Evolutionary conservation across 1,140 invertebrate genomes (phyloP).

Genomic region (Lucilia cuprina): DNA sequence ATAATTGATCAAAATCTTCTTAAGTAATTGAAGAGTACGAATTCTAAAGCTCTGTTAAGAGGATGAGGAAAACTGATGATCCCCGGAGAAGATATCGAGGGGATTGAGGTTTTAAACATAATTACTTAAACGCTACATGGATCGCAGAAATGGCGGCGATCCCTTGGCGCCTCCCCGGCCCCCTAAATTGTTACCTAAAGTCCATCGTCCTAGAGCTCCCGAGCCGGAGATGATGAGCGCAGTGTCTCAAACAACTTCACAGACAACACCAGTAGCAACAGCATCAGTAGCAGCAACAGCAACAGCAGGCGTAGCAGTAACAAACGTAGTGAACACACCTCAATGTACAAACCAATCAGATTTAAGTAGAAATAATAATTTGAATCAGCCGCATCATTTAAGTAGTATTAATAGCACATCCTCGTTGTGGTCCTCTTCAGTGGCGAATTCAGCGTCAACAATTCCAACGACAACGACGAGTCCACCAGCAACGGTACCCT

Average conservation of each 20-base stretch:
- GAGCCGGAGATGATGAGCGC: constrained; percentile 62
- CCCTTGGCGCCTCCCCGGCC: constrained; percentile 70
- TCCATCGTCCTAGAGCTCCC: constrained; percentile 67
- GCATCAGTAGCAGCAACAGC: constrained; percentile 3
- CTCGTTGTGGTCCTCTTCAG: not conserved
- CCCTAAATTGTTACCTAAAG: constrained; percentile 70
- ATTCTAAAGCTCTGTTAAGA: not conserved
- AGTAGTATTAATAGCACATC: constrained; percentile 17
- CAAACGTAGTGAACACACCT: constrained; percentile 23
- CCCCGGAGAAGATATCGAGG: constrained; percentile 43
- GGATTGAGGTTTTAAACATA: constrained; percentile 44
- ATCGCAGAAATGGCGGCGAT: constrained; percentile 71
- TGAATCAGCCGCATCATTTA: constrained; percentile 43
- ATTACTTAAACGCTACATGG: constrained; percentile 60
- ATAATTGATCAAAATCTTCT: not conserved
- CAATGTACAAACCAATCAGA: constrained; percentile 39
- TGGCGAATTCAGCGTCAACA: not conserved
- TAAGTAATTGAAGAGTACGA: not conserved
- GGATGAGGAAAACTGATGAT: constrained; percentile 44
- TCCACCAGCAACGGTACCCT: not conserved
- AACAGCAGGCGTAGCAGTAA: constrained; percentile 1
- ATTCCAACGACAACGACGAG: not conserved
- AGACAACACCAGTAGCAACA: constrained; percentile 25
- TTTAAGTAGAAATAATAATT: constrained; percentile 38
- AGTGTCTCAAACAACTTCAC: constrained; percentile 15